A percentile compares a stretch with the other conserved stretches of the same genome.
Conservation (phyloP, 2,888 invertebrate genomes). For the Onthophagus sagittarius region DNA sequence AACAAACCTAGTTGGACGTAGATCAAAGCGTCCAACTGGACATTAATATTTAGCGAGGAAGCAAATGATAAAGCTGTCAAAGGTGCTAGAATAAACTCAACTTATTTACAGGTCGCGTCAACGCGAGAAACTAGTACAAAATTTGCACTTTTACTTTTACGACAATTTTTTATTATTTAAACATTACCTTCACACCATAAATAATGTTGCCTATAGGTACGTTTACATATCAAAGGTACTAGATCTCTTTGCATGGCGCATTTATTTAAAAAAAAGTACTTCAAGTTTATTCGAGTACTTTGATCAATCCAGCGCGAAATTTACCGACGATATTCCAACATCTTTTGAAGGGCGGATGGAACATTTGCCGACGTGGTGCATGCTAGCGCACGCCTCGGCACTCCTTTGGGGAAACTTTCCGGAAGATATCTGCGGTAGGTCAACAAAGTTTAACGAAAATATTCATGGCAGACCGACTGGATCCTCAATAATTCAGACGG, state of each 20-base stretch:
- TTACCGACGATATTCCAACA: neutral
- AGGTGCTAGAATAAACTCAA: neutral
- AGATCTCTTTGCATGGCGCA: neutral
- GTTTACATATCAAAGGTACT: neutral
- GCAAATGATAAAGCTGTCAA: neutral
- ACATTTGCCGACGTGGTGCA: neutral
- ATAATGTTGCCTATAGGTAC: neutral
- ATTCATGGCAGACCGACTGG: neutral
- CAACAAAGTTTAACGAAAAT: neutral
- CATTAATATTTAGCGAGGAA: neutral
- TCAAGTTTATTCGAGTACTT: neutral
- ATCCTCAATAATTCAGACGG: slow-evolving; percentile 9
- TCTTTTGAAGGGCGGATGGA: neutral
- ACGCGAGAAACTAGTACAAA: neutral
- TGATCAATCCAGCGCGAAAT: neutral
- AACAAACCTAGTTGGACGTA: neutral
- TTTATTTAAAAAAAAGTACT: neutral
- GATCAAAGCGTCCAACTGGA: neutral
- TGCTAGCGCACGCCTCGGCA: neutral
- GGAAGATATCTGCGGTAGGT: neutral
- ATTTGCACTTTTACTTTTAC: neutral
- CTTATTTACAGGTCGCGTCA: neutral
- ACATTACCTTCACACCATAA: neutral
- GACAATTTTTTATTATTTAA: neutral
- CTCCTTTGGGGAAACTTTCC: neutral